A percentile compares a stretch with the other conserved stretches of the same genome.
phyloP scores from a whole-genome alignment of 2,888 invertebrate species.

The Trissolcus japonicus region DNA sequence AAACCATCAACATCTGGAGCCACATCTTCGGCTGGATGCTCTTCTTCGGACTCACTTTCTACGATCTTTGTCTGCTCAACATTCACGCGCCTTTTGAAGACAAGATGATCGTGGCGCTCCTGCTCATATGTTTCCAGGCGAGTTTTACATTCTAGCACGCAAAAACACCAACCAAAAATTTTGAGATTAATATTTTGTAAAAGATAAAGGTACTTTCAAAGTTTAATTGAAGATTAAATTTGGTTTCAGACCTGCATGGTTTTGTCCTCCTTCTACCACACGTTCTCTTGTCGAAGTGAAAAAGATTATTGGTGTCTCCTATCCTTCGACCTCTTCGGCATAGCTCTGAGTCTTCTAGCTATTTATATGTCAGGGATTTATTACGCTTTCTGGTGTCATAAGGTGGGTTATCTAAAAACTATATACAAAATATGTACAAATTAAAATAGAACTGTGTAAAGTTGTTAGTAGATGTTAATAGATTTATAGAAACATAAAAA shows the following conservation, averaged over 20 bases:
- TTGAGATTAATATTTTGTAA: too few species aligned
- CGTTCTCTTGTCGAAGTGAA: slow-evolving; percentile 94
- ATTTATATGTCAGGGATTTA: slow-evolving; percentile 97
- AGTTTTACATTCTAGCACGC: slow-evolving; percentile 55
- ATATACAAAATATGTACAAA: background rate
- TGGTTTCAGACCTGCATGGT: slow-evolving; percentile 93
- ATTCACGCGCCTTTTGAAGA: slow-evolving; percentile 88
- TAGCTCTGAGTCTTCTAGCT: slow-evolving; percentile 92
- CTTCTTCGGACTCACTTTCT: slow-evolving; percentile 88
- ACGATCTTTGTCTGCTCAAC: slow-evolving; percentile 88
- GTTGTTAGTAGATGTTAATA: too few species aligned
- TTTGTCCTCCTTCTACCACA: slow-evolving; percentile 93
- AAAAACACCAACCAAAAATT: too few species aligned
- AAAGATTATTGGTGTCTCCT: slow-evolving; percentile 90
- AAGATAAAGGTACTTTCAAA: background rate
- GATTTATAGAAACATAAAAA: too few species aligned
- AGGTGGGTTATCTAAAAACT: slow-evolving; percentile 79
- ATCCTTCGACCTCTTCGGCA: slow-evolving; percentile 94
- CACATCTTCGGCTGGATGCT: slow-evolving; percentile 92
- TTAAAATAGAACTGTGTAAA: background rate
- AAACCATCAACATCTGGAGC: slow-evolving; percentile 98
- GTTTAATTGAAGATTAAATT: background rate
- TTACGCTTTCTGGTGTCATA: slow-evolving; percentile 97
- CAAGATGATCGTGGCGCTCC: slow-evolving; percentile 88
- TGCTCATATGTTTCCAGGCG: slow-evolving; percentile 93